Percentiles rank a stretch among this genome's conserved stretches.
Evolutionary conservation across 2,888 invertebrate genomes (phyloP).

Genomic region (Micoletzkya japonica): DNA sequence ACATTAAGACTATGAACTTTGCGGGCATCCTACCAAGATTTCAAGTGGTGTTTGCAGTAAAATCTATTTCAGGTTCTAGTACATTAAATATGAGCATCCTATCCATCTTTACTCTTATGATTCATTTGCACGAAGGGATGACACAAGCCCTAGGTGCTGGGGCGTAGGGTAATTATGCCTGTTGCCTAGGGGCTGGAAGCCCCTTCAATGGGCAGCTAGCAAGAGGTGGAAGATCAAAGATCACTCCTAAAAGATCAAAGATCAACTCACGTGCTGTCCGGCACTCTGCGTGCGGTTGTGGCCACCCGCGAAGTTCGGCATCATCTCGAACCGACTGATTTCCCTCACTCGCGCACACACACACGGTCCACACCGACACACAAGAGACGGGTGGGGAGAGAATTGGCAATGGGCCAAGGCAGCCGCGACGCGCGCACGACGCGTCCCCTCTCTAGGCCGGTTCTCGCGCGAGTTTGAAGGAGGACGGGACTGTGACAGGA

Average conservation of each 20-base stretch:
- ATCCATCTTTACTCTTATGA: not conserved
- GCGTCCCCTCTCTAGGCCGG: too few species aligned
- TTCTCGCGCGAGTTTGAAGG: too few species aligned
- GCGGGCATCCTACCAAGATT: not conserved
- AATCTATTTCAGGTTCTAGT: not conserved
- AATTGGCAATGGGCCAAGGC: not conserved
- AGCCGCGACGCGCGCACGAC: slow-evolving; percentile 20
- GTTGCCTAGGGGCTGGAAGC: too few species aligned
- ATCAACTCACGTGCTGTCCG: slow-evolving; percentile 21
- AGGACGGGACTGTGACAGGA: too few species aligned
- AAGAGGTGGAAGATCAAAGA: not conserved
- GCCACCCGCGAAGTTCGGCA: not conserved
- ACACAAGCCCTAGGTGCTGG: too few species aligned
- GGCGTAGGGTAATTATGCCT: too few species aligned
- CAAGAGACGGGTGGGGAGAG: not conserved
- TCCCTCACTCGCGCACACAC: too few species aligned
- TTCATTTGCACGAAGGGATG: too few species aligned
- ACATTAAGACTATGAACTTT: too few species aligned
- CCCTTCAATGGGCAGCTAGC: too few species aligned
- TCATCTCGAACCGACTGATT: too few species aligned
- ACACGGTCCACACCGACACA: too few species aligned
- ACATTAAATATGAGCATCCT: not conserved
- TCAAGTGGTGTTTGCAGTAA: not conserved
- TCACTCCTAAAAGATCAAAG: not conserved
- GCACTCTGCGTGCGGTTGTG: slow-evolving; percentile 25